A percentile compares a stretch with the other conserved stretches of the same genome.
These are phyloP conservation scores for Euproctis similis DNA, from an alignment of 2,888 invertebrate species.

Conservation along the genomic window DNA sequence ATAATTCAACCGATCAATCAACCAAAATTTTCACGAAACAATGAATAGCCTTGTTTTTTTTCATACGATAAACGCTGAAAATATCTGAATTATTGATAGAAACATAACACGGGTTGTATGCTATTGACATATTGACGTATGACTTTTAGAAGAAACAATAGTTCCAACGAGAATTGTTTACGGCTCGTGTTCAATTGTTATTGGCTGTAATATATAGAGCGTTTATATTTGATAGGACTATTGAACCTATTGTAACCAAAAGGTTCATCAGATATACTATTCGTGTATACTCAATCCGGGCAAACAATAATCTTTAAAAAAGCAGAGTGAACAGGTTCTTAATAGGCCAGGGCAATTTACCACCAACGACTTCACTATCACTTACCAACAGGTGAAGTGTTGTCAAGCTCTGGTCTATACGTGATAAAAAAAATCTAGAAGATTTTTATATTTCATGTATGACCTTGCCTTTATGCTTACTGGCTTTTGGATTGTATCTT, in stretches of 20 bases:
- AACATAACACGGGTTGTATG: constrained; percentile 20
- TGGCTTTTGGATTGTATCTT: too few relatives aligned
- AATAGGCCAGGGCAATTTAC: too few relatives aligned
- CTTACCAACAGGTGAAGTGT: too few relatives aligned
- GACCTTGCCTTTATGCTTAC: too few relatives aligned
- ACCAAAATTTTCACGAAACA: constrained; percentile 10
- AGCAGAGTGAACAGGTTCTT: too few relatives aligned
- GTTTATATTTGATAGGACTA: background rate
- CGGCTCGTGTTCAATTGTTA: constrained; percentile 6
- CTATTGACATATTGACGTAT: constrained; percentile 22
- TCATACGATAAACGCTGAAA: constrained; percentile 17
- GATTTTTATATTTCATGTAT: too few relatives aligned
- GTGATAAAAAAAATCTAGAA: too few relatives aligned
- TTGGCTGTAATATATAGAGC: constrained; percentile 6
- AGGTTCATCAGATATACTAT: background rate
- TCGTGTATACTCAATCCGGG: too few relatives aligned
- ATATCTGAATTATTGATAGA: constrained; percentile 18
- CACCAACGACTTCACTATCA: too few relatives aligned
- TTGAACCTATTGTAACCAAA: constrained; percentile 1
- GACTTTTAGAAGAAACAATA: constrained; percentile 20
- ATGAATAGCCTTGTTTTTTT: constrained; percentile 14
- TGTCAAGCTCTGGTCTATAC: too few relatives aligned
- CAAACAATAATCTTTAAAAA: too few relatives aligned
- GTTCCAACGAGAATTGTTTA: constrained; percentile 10
- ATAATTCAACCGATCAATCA: too few relatives aligned